Evolutionary conservation across 2,888 invertebrate genomes (phyloP), one percentile per base, ranked within the genome.

Genomic region (Chrysolina oricalcia): DNA sequence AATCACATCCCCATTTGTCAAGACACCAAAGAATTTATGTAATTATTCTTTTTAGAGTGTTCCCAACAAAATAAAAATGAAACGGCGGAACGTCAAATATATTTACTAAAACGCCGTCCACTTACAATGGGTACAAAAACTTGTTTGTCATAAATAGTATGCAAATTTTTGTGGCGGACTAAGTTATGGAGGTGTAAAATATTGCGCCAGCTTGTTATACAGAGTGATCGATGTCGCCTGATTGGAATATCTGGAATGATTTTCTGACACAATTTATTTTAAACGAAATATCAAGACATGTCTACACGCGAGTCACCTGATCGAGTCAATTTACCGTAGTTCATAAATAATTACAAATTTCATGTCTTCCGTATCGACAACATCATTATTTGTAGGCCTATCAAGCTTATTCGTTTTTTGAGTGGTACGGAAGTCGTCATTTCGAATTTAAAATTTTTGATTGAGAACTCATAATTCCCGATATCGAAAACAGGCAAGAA

Each of bases 81-180:
- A 71, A 78, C 71, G 53, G 62, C 50, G 56, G 27, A 71, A 68
- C 73, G 78, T 76, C 78, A 78, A 78, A 78, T 78, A 78, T 78
- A 78, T 78, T 78, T 75, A 73, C 64, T 73, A 78, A 78, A 75
- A 75, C 72, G 78, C 66, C 69, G 63, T 63, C 50, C 64, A 23
- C 67, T 48, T 74, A 76, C 78, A 76, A 78, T 74, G 73, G 62
- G 70, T 65, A 78, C 74, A 76, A 78, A 76, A 73, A 78, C 72
- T 74, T 76, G 78, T 76, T 78, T 78, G 74, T 78, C 78, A 76
- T 76, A 76, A 76, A 76, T 70, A 66, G 50, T 72, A 77, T 77
- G 76, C 63, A 48, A 72, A 77, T 74, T 74, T 74, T 66, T 74
- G 53, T 53, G 50, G 53, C 67, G 43, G 50, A 40, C 53, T 40